These are phyloP conservation scores for Megastigmus dorsalis DNA, from an alignment of 2,888 invertebrate genomes.

Conservation along the genomic window DNA sequence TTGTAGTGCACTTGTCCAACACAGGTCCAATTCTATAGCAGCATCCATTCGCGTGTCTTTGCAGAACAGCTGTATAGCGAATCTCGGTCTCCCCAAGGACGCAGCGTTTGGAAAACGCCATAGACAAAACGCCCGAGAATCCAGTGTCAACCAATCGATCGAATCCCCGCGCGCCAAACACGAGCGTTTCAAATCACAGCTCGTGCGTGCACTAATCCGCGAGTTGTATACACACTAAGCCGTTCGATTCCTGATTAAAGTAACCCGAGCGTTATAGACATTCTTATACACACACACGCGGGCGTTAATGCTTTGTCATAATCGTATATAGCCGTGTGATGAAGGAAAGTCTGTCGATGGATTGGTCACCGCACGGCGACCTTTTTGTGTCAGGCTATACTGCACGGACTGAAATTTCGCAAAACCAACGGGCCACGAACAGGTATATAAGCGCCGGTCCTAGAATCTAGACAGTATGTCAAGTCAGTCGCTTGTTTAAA, in stretches of 20 bases:
- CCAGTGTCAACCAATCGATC: not conserved
- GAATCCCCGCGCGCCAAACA: not conserved
- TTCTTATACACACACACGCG: not conserved
- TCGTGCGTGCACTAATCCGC: not conserved
- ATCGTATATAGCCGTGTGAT: slow-evolving; percentile 23
- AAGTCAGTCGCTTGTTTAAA: slow-evolving; percentile 5
- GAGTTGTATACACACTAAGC: not conserved
- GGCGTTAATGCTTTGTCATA: slow-evolving; percentile 44
- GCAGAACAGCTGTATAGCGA: no score
- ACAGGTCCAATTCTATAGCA: no score
- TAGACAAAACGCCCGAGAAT: not conserved
- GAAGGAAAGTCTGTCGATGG: slow-evolving; percentile 32
- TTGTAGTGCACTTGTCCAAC: no score
- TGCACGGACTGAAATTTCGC: slow-evolving; percentile 33
- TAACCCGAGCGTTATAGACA: no score
- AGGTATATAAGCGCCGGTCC: slow-evolving; percentile 33
- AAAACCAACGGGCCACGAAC: slow-evolving; percentile 9
- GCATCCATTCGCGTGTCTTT: no score
- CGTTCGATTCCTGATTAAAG: slow-evolving; percentile 4
- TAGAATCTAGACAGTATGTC: not conserved
- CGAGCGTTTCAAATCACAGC: slow-evolving; percentile 6
- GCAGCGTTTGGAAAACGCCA: no score
- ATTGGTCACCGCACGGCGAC: slow-evolving; percentile 46
- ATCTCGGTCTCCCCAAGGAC: no score
- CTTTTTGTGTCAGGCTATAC: slow-evolving; percentile 50